Evolutionary conservation across 1,140 invertebrate genomes (phyloP).

Genomic region (Drosophila lowei): DNA sequence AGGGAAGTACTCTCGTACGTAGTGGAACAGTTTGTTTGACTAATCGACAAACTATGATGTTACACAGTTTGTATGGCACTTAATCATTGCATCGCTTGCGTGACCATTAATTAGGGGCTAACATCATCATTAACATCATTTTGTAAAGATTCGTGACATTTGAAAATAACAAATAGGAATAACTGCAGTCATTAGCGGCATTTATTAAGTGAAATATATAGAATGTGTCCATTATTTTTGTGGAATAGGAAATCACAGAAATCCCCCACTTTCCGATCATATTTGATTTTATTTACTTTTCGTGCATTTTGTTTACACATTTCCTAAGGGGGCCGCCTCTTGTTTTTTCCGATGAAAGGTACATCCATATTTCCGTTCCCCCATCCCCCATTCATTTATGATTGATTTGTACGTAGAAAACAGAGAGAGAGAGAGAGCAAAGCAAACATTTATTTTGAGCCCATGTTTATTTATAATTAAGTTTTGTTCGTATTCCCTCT

Average conservation of each 20-base stretch:
- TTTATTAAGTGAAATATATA: not conserved
- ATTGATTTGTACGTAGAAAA: conserved; percentile 31
- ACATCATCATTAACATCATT: not conserved
- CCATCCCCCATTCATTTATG: conserved; percentile 12
- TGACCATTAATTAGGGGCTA: conserved; percentile 21
- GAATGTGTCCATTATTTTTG: not conserved
- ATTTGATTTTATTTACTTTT: conserved; percentile 45
- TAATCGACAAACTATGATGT: conserved; percentile 13
- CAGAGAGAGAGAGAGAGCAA: not conserved
- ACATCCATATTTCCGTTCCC: conserved; percentile 10
- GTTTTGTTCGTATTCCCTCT: conserved; percentile 1
- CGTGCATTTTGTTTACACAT: conserved; percentile 19
- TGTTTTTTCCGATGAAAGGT: conserved; percentile 31
- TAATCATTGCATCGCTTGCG: conserved; percentile 25
- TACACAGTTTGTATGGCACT: not conserved
- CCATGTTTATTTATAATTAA: conserved; percentile 14
- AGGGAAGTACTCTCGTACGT: too few relatives aligned
- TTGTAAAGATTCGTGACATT: too few relatives aligned
- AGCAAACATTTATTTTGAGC: conserved; percentile 7
- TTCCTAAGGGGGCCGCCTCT: conserved; percentile 21
- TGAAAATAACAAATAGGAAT: too few relatives aligned
- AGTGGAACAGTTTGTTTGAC: conserved; percentile 9
- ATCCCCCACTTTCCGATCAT: not conserved
- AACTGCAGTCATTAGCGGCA: too few relatives aligned
- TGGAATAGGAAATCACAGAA: not conserved